A percentile compares a stretch with the other conserved stretches of the same genome.
Evolutionary conservation across 2,113 vertebrate species (phyloP).

Genomic region (Sinosuthora webbiana): DNA sequence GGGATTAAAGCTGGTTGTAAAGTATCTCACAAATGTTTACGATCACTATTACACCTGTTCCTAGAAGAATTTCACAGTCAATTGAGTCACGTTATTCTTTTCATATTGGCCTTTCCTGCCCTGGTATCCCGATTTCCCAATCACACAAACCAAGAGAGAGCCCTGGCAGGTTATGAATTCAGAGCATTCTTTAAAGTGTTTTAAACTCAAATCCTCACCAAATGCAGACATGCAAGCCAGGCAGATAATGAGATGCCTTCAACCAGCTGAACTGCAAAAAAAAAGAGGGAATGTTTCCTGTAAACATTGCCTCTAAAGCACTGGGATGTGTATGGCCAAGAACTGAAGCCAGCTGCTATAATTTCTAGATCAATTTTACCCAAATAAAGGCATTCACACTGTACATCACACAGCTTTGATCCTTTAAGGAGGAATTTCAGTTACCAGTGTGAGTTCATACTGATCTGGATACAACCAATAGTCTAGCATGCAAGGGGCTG

Average conservation of each 20-base stretch:
- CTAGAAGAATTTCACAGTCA: constrained; percentile 56
- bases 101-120: neutral
- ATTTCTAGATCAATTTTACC: neutral
- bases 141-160: neutral
- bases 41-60: constrained; percentile 61
- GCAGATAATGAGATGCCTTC: neutral
- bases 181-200: neutral
- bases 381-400: constrained; percentile 17
- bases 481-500: neutral
- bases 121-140: constrained; percentile 5
- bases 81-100: constrained; percentile 32
- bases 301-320: neutral
- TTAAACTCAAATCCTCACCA: neutral
- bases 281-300: neutral
- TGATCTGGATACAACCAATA: neutral
- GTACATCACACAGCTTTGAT: neutral
- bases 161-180: neutral
- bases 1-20: constrained; percentile 41
- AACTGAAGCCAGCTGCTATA: neutral
- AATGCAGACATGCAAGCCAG: neutral
- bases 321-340: neutral
- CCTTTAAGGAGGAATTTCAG: neutral
- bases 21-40: constrained; percentile 36
- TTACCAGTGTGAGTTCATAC: neutral
- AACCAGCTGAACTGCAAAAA: neutral